Base-by-base conservation (phyloP, 2,113 vertebrate species). In the Ariopsis seemanni region DNA sequence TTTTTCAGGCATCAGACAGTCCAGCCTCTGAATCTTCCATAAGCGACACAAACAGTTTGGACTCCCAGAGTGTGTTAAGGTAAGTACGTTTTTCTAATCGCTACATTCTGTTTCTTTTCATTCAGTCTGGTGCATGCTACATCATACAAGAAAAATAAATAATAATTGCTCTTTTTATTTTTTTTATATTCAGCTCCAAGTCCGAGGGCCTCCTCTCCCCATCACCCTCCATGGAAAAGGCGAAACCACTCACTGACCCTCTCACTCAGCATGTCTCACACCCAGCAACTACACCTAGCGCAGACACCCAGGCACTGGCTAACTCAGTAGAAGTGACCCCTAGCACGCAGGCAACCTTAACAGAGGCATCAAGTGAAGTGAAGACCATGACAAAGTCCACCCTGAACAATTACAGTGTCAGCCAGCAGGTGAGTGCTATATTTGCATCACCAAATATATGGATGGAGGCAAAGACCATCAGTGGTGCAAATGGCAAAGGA, bases 1-100 rank as follows among this genome's bases (percentile, higher is more conserved):
- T 42, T 74, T 20, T 84, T 89, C 81, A 95, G 94, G 58, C 89
- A n/a, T 87, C 89, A 75, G 90, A 30, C 62, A 89, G 55, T 86
- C 85, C 90, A 87, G 63, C 85, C 18, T 67, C 79, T 77, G 82
- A 77, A 85, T 89, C 89, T 20, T 87, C 90, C 18, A 90, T 77
- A 67, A 72, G 53, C 74, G 48, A 85, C 60, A 69, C 71, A 84
- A 92, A 94, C 74, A 92, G 93, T 83, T 34, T 84, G 2, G 90
- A 90, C 55, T 30, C 57, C 63, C 86, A 88, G 11, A 82, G 57
- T 86, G 84, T 84, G 62, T 34, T 91, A 90, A 92, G 92, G 94
- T 94, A 88, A 88, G 91, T 22, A 18, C 67, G 0, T 67, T 0
- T 63, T 65, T 63, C 14, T 84, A 6, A 82, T 22, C 84, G 18